Base-by-base conservation (phyloP, 1,140 invertebrate species). In the Dendroctonus ponderosae region DNA sequence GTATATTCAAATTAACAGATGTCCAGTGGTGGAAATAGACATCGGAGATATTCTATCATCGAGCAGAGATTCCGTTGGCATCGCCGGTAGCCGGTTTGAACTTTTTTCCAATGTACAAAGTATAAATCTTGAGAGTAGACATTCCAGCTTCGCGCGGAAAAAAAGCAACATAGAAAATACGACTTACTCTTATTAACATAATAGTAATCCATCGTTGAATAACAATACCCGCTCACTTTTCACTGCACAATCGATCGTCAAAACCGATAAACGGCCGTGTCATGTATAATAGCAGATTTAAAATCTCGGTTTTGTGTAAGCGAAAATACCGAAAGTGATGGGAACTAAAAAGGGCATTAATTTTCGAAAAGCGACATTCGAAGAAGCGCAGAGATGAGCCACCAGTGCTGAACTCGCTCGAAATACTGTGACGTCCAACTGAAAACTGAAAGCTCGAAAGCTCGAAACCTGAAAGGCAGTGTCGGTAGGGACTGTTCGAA, bases 111-210 rank as follows among this genome's bases (percentile, higher is more conserved):
- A 65, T 57, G 7, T 50, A 9, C 38, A 42, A 39, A 49, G 53
- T 65, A 65, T 65, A 65, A 65, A 65, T 57, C 62, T 57, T 41
- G 52, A 49, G 37, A 54, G 52, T 43, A 63, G 62, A 56, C 52
- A 39, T 54, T 56, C 43, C 14, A 51, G 44, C 15, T 50, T 48
- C 48, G 39, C 58, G 6, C 26, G n/a, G 26, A 56, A 66, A 67
- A 67, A 60, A 67, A 67, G 53, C 15, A 9, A 15, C 53, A 49
- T 12, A 44, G 46, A 68, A 62, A 68, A 68, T 57, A 68, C 59
- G 48, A 69, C 67, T 69, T 69, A 69, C 62, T 60, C 67, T 69
- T 69, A 65, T 69, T 69, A 64, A 69, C 66, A 60, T 60, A 62
- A 68, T 53, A 62, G 60, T 66, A 62, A 69, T 64, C 67, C 67